phyloP scores from a whole-genome alignment of 2,888 invertebrate genomes.

The Ethmia dodecea region DNA sequence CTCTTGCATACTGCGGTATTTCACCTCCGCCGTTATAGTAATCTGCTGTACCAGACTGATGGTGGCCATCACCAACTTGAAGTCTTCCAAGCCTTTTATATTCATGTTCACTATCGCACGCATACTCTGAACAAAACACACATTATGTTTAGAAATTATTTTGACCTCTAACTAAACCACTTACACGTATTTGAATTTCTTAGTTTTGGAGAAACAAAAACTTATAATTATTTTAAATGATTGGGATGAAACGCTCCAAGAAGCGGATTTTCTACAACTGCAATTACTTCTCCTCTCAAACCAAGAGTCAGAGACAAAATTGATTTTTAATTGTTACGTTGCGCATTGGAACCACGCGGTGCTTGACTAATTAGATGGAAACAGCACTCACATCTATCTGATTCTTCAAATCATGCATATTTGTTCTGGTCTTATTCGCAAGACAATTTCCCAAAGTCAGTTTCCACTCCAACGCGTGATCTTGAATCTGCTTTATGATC shows the following conservation, averaged over 20 bases:
- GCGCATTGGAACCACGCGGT: no score
- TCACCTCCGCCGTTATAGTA: conserved; percentile 87
- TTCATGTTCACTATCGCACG: conserved; percentile 84
- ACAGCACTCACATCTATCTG: conserved; percentile 82
- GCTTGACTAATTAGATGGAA: no score
- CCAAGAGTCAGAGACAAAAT: no score
- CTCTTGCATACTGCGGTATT: conserved; percentile 85
- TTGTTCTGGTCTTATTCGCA: conserved; percentile 79
- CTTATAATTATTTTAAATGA: no score
- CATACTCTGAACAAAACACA: conserved; percentile 52
- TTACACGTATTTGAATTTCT: no score
- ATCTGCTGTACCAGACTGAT: conserved; percentile 85
- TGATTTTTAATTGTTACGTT: no score
- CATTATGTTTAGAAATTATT: not conserved
- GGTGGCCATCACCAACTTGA: conserved; percentile 90
- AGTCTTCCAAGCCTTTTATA: conserved; percentile 87
- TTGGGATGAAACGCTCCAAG: no score
- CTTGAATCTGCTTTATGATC: conserved; percentile 79
- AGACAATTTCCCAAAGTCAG: conserved; percentile 83
- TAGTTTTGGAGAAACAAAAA: no score
- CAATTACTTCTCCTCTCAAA: no score
- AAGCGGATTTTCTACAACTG: no score
- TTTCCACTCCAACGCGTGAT: conserved; percentile 90
- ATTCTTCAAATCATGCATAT: conserved; percentile 82
- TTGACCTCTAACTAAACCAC: no score